These are phyloP conservation scores for Entosphenus tridentatus DNA, from an alignment of 2,113 vertebrate genomes.

Conservation along the genomic window DNA sequence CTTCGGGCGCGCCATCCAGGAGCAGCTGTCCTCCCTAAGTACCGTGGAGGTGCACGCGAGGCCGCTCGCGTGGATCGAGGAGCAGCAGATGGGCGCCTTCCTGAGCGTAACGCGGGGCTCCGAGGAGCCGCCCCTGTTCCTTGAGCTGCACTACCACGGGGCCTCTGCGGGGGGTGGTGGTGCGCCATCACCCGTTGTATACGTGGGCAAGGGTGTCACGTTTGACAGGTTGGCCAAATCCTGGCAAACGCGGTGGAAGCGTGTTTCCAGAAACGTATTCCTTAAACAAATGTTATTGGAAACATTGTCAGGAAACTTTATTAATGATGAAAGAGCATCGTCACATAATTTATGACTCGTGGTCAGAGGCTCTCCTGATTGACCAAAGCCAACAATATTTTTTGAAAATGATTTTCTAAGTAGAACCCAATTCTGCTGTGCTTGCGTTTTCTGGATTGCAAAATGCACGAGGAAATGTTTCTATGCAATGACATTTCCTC, in stretches of 20 bases:
- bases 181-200: slow-evolving; percentile 26
- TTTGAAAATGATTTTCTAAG: no score
- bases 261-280: no score
- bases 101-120: slow-evolving; percentile 79
- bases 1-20: slow-evolving; percentile 51
- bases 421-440: no score
- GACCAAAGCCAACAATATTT: no score
- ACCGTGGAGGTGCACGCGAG: slow-evolving; percentile 46
- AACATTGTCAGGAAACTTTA: no score
- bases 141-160: slow-evolving; percentile 73
- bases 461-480: no score
- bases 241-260: not conserved
- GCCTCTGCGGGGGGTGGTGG: slow-evolving; percentile 22
- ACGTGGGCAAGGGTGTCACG: slow-evolving; percentile 86
- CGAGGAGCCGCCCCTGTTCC: slow-evolving; percentile 65
- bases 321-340: no score
- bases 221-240: slow-evolving; percentile 52
- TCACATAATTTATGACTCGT: no score
- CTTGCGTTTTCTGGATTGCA: no score
- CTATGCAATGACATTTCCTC: no score
- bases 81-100: slow-evolving; percentile 73
- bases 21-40: slow-evolving; percentile 30
- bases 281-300: no score
- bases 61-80: slow-evolving; percentile 59
- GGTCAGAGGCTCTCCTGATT: no score